These are phyloP conservation scores for Elysia crispata DNA, from an alignment of 2,888 invertebrate genomes.

Conservation along the genomic window DNA sequence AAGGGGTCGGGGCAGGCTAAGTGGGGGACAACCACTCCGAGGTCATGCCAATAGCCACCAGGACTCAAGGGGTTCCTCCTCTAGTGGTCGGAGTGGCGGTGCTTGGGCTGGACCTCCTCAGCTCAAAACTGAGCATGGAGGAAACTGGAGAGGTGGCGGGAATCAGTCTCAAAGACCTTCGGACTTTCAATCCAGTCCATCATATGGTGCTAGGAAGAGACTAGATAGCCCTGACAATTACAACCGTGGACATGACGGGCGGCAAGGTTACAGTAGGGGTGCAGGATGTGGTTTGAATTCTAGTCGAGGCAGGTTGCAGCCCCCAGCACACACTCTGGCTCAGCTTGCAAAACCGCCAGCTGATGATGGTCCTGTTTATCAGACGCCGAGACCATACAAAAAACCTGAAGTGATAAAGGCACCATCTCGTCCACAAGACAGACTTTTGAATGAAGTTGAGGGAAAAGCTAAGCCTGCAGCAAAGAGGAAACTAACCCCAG, in stretches of 20 bases:
- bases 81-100: no score
- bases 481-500: slow-evolving; percentile 22
- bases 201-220: slow-evolving; percentile 37
- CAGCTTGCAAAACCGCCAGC: neutral
- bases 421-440: slow-evolving; percentile 42
- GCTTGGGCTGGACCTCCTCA: no score
- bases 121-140: neutral
- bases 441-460: slow-evolving; percentile 47
- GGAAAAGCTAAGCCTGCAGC: slow-evolving; percentile 35
- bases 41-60: no score
- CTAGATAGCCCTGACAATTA: slow-evolving; percentile 14
- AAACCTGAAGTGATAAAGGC: slow-evolving; percentile 18
- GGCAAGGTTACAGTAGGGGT: neutral
- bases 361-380: no score
- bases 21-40: neutral
- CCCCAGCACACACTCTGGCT: neutral
- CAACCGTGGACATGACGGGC: neutral
- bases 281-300: no score
- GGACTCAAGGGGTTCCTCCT: no score
- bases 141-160: neutral
- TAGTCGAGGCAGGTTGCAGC: neutral
- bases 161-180: neutral
- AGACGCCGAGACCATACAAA: neutral
- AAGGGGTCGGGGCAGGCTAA: neutral
- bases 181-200: neutral